Evolutionary conservation across 2,888 invertebrate species (phyloP).

Genomic region (Achlya flavicornis): DNA sequence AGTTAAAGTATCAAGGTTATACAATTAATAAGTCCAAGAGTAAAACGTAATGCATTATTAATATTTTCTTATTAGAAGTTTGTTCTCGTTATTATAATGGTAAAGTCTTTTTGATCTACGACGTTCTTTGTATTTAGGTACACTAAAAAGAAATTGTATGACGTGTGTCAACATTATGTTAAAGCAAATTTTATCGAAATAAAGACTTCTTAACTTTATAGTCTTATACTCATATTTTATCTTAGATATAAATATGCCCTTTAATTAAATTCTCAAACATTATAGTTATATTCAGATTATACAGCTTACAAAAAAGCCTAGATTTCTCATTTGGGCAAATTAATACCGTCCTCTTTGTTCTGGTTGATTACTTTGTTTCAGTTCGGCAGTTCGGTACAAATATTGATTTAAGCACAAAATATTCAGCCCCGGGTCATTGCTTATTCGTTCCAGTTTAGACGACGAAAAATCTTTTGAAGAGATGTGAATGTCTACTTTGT

Average conservation of each 20-base stretch:
- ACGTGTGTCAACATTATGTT: too few species aligned
- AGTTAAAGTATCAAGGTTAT: not conserved
- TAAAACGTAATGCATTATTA: not conserved
- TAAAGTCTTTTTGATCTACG: too few species aligned
- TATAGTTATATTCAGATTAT: not conserved
- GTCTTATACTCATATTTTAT: too few species aligned
- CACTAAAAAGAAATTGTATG: too few species aligned
- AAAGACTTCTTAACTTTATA: too few species aligned
- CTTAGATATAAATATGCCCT: too few species aligned
- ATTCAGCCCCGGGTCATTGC: slow-evolving; percentile 12
- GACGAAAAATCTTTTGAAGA: slow-evolving; percentile 12
- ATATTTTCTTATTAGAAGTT: too few species aligned
- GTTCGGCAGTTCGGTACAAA: slow-evolving; percentile 14
- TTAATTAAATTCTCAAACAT: not conserved
- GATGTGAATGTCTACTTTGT: slow-evolving; percentile 10
- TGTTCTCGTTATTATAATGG: too few species aligned
- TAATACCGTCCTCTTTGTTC: slow-evolving; percentile 15
- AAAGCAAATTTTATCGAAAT: too few species aligned
- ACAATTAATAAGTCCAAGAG: not conserved
- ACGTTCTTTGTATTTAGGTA: too few species aligned
- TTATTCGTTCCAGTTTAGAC: slow-evolving; percentile 9
- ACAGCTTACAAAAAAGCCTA: not conserved
- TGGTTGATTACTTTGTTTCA: slow-evolving; percentile 16
- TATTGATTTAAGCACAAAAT: slow-evolving; percentile 16
- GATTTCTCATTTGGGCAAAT: slow-evolving; percentile 4